Conservation (phyloP, 2,797 vertebrate species). For the Lepidocolaptes lacrymiger region DNA sequence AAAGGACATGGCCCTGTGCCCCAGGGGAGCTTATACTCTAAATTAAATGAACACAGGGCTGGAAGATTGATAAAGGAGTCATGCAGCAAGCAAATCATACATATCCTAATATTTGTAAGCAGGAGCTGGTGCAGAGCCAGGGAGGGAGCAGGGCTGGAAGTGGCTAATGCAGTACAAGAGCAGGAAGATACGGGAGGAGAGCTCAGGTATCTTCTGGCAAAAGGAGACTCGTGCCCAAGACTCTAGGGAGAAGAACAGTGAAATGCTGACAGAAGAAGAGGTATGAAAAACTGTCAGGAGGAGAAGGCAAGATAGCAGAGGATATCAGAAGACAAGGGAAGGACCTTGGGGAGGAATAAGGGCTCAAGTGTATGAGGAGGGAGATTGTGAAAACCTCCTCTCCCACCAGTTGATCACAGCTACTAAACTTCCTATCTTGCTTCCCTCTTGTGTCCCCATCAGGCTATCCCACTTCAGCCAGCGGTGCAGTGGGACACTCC, state of each 20-base stretch:
- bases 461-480: neutral
- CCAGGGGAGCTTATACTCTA: neutral
- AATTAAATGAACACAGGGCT: conserved; percentile 37
- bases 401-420: neutral
- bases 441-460: neutral
- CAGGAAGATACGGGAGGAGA: neutral
- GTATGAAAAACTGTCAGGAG: neutral
- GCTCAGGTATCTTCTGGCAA: neutral
- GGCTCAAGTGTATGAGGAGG: neutral
- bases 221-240: neutral
- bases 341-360: neutral
- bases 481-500: rapidly evolving
- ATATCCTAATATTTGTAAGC: conserved; percentile 45
- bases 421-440: neutral
- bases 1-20: conserved; percentile 34
- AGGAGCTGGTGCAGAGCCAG: conserved; percentile 21
- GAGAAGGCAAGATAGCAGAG: neutral
- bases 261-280: neutral
- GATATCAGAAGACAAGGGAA: neutral
- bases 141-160: neutral
- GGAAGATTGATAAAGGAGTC: conserved; percentile 53
- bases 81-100: conserved; percentile 44
- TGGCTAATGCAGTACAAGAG: neutral
- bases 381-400: neutral
- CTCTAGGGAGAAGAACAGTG: neutral